Conservation (phyloP, 1,140 invertebrate species). For the Drosophila aff. region DNA sequence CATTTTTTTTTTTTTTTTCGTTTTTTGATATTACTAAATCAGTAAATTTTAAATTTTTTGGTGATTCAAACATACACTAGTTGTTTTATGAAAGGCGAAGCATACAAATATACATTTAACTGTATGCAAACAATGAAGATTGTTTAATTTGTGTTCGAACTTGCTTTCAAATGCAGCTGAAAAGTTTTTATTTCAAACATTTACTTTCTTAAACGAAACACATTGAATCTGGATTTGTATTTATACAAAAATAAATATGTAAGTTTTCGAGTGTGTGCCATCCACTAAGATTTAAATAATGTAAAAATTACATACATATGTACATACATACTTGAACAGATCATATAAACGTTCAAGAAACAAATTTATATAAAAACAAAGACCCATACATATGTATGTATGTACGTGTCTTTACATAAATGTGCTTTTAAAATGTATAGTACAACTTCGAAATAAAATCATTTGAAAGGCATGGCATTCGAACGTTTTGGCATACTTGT, state of each 20-base stretch:
- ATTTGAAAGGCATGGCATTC: constrained; percentile 35
- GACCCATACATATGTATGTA: too few species aligned
- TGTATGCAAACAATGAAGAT: constrained; percentile 40
- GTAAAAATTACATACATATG: constrained; percentile 84
- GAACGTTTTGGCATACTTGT: constrained; percentile 86
- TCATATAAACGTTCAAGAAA: constrained; percentile 24
- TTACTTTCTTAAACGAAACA: neutral
- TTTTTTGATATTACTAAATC: constrained; percentile 3
- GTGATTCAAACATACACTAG: neutral
- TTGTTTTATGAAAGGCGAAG: neutral
- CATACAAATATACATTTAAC: neutral
- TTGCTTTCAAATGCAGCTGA: neutral
- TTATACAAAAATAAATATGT: neutral
- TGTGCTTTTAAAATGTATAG: neutral
- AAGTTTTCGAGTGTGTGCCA: constrained; percentile 1
- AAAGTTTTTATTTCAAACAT: neutral
- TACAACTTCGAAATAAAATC: neutral
- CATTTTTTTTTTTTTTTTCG: constrained; percentile 29
- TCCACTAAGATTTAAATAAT: constrained; percentile 45
- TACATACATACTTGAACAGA: constrained; percentile 56
- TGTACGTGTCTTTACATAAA: neutral
- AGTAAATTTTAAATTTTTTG: neutral
- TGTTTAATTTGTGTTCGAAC: neutral
- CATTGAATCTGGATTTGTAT: neutral
- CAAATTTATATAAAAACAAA: neutral